Base-by-base conservation (phyloP, 2,797 vertebrate species). In the Acanthiza pusilla region DNA sequence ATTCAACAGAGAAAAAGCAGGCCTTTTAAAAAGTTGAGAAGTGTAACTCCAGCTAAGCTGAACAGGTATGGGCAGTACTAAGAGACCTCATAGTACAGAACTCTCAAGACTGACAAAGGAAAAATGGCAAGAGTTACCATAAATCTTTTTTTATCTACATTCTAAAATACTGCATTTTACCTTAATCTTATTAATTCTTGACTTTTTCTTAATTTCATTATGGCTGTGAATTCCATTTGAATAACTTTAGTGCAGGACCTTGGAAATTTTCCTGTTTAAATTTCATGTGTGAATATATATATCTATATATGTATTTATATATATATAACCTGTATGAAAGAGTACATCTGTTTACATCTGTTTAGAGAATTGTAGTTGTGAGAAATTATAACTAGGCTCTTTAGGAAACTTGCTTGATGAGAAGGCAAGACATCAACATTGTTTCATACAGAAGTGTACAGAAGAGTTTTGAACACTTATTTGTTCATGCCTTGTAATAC, bases 1-100 rank as follows among this genome's bases (percentile, higher is more conserved):
- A 96, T 94, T 96, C 77, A 95, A 63, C 60, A 90, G 70, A 89
- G 63, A 72, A 90, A 85, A 95, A 92, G 34, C 42, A 87, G 45
- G 13, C 80, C 61, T 93, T 94, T 89, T 96, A n/a, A 61, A 90
- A 76, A 53, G 51, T 72, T 66, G 61, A 58, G 73, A 85, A 94
- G 36, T 50, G 16, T 87, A 68, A 65, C 80, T 87, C 51, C 68
- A 77, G 47, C 45, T 93, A 61, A 83, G 65, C 38, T 81, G 65
- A 66, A 82, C 86, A 94, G 84, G 85, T 96, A 96, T 77, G 53
- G 61, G 45, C 76, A 83, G 38, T 73, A 55, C 78, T 85, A 66
- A 63, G 58, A 89, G 40, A 68, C 29, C 21, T 68, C 2, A 0
- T 43, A 45, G 38, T 47, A 57, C 19, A 17, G 16, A 78, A 38